Evolutionary conservation across 2,888 invertebrate genomes (phyloP).

Genomic region (Hololepta plana): DNA sequence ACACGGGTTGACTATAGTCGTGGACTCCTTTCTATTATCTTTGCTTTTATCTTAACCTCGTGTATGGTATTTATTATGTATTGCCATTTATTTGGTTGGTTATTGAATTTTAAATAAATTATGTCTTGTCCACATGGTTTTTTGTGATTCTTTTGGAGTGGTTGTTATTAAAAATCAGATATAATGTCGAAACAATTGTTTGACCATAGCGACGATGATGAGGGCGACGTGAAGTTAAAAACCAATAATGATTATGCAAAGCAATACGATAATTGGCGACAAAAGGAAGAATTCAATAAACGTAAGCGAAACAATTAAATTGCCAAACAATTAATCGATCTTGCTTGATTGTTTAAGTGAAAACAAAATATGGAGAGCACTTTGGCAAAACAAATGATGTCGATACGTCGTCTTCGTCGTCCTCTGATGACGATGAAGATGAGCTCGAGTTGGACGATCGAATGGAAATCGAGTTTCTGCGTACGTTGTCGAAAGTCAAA

Average conservation of each 20-base stretch:
- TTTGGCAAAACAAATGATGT: slow-evolving; percentile 14
- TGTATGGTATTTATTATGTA: too few species aligned
- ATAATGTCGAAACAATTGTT: slow-evolving; percentile 31
- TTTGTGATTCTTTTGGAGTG: too few species aligned
- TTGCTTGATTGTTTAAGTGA: slow-evolving; percentile 33
- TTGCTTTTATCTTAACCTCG: too few species aligned
- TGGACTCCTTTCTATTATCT: too few species aligned
- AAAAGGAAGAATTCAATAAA: slow-evolving; percentile 73
- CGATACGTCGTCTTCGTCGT: too few species aligned
- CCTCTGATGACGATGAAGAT: slow-evolving; percentile 47
- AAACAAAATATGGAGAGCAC: slow-evolving; percentile 53
- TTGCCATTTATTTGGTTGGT: too few species aligned
- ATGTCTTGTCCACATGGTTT: too few species aligned
- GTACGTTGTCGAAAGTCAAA: slow-evolving; percentile 69
- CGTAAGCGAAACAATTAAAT: slow-evolving; percentile 33
- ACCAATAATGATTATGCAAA: slow-evolving; percentile 69
- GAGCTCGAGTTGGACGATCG: slow-evolving; percentile 40
- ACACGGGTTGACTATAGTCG: too few species aligned
- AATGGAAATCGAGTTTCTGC: slow-evolving; percentile 72
- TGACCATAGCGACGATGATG: slow-evolving; percentile 35
- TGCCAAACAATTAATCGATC: too few species aligned
- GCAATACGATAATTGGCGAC: slow-evolving; percentile 65
- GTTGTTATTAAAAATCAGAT: slow-evolving; percentile 10
- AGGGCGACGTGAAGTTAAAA: slow-evolving; percentile 36
- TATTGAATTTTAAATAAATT: too few species aligned